phyloP scores from a whole-genome alignment of 2,113 vertebrate genomes.

The Hippocampus zosterae region DNA sequence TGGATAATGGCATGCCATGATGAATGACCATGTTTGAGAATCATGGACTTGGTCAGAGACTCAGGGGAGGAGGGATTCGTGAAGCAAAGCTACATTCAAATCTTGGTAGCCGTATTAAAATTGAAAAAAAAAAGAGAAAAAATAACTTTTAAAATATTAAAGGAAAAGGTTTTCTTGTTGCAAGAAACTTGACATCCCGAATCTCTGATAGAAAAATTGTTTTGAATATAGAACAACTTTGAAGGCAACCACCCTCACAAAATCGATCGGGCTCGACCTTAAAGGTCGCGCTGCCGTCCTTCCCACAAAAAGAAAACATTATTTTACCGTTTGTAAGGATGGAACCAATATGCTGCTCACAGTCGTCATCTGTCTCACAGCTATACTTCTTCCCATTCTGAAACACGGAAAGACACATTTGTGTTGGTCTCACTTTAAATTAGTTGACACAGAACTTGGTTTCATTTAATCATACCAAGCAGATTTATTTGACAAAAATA shows the following conservation, averaged over 20 bases:
- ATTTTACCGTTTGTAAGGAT: conserved; percentile 57
- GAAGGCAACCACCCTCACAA: background rate
- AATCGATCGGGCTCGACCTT: background rate
- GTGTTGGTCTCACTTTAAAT: too few species aligned
- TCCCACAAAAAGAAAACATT: background rate
- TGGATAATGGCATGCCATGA: too few species aligned
- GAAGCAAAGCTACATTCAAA: too few species aligned
- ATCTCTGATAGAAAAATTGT: background rate
- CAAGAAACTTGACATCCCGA: too few species aligned
- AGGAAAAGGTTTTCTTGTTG: too few species aligned
- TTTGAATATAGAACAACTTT: background rate
- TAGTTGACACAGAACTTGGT: background rate
- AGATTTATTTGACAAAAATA: background rate
- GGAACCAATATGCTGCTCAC: conserved; percentile 2
- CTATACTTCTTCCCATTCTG: background rate
- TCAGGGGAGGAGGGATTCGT: too few species aligned
- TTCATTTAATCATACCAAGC: background rate
- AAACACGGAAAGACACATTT: conserved; percentile 29
- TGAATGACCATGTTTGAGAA: too few species aligned
- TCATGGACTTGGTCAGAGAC: too few species aligned
- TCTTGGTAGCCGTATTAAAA: too few species aligned
- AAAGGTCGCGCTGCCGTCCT: background rate
- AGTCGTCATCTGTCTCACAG: conserved; percentile 47
- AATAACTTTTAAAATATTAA: too few species aligned
- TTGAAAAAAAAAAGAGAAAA: too few species aligned